Conservation (phyloP, 2,797 vertebrate genomes). For the Bufotes viridis region DNA sequence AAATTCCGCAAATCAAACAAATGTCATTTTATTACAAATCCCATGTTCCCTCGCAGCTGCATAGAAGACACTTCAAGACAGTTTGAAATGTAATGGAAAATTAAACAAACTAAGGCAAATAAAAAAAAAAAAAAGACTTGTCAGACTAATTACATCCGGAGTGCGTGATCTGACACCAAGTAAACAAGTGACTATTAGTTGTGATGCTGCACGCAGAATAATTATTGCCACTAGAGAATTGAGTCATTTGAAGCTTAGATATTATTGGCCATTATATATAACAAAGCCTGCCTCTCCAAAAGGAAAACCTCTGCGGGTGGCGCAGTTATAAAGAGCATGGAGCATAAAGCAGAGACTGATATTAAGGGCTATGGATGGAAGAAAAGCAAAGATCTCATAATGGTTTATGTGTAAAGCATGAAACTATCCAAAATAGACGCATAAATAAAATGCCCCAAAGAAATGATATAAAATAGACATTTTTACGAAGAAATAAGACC, state of each 20-base stretch:
- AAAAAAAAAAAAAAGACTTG: not conserved
- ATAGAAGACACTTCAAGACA: slow-evolving; percentile 21
- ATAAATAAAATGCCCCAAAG: not conserved
- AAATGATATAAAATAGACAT: not conserved
- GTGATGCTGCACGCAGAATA: slow-evolving; percentile 11
- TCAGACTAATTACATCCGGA: slow-evolving; percentile 11
- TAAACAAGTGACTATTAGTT: slow-evolving; percentile 16
- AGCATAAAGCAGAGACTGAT: not conserved
- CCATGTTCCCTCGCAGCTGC: slow-evolving; percentile 47
- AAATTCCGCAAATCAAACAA: slow-evolving; percentile 54
- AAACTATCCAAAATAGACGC: not conserved
- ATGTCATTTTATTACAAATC: slow-evolving; percentile 54
- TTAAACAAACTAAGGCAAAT: slow-evolving; percentile 27
- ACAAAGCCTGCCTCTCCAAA: not conserved
- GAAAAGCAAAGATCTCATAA: not conserved
- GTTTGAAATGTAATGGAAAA: slow-evolving; percentile 33
- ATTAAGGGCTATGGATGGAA: not conserved
- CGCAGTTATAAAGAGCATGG: not conserved
- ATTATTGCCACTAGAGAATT: slow-evolving; percentile 5
- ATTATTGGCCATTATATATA: not conserved
- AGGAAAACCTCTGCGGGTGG: not conserved
- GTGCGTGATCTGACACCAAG: slow-evolving; percentile 29
- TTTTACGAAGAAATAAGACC: not conserved
- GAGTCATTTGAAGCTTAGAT: not conserved
- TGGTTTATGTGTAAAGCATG: not conserved